These are phyloP conservation scores for Pantherophis alleghaniensis DNA, from an alignment of 2,797 vertebrate species.

Conservation along the genomic window DNA sequence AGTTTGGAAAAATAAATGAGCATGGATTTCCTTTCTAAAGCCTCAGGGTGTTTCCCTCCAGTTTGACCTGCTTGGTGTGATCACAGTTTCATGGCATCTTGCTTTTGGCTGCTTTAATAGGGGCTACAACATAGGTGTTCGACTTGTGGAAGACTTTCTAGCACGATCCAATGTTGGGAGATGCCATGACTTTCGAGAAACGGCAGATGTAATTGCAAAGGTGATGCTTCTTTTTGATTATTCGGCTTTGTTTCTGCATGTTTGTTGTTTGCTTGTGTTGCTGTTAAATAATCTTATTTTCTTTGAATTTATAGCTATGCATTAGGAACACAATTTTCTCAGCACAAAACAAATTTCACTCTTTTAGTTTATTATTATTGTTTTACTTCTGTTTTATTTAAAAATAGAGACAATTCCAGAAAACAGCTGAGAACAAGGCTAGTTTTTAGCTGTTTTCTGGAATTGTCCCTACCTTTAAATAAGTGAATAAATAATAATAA, in stretches of 20 bases:
- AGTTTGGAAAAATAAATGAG: neutral
- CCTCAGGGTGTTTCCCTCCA: neutral
- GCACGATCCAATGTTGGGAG: constrained; percentile 94
- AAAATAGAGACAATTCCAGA: neutral
- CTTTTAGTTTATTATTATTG: neutral
- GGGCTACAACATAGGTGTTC: constrained; percentile 98
- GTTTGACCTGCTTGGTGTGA: neutral
- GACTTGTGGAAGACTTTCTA: constrained; percentile 97
- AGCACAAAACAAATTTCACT: too few relatives aligned
- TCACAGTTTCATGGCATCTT: neutral
- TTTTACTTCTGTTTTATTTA: neutral
- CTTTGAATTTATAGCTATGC: neutral
- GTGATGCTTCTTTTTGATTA: constrained; percentile 67
- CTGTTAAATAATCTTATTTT: neutral
- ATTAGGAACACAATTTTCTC: neutral
- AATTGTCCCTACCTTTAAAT: neutral
- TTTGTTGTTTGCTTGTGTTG: neutral
- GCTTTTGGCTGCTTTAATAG: constrained; percentile 67
- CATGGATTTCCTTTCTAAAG: neutral
- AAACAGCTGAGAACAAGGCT: neutral
- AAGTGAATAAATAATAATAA: neutral
- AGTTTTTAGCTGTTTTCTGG: neutral
- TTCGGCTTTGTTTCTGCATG: neutral
- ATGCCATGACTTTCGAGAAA: constrained; percentile 99
- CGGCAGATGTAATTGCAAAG: constrained; percentile 98